A percentile compares a stretch with the other conserved stretches of the same genome.
These are phyloP conservation scores for Andricus curvator DNA, from an alignment of 2,888 invertebrate genomes.

Conservation along the genomic window DNA sequence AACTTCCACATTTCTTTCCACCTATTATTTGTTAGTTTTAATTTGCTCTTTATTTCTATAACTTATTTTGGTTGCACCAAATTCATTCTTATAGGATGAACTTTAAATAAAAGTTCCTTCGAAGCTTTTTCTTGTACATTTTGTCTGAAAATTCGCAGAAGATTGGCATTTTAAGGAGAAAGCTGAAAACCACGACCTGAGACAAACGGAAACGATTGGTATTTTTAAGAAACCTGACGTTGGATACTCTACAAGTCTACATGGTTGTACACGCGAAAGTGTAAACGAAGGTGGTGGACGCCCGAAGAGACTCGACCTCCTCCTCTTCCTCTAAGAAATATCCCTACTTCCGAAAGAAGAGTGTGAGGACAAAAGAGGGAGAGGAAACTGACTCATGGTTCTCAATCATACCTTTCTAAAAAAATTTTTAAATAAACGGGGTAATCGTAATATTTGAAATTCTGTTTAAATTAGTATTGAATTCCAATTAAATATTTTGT, in stretches of 20 bases:
- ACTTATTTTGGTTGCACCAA: background rate
- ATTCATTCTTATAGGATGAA: background rate
- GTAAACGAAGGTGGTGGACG: conserved; percentile 69
- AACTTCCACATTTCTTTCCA: too few relatives aligned
- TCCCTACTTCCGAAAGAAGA: conserved; percentile 49
- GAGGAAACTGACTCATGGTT: conserved; percentile 62
- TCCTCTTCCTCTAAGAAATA: conserved; percentile 50
- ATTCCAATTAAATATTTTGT: too few relatives aligned
- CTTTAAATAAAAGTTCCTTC: background rate
- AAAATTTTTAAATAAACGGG: background rate
- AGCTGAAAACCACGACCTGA: conserved; percentile 65
- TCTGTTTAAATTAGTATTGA: too few relatives aligned
- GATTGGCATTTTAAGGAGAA: conserved; percentile 4
- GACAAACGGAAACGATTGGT: conserved; percentile 66
- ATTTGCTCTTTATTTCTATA: background rate
- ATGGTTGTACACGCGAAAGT: conserved; percentile 63
- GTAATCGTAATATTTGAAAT: too few relatives aligned
- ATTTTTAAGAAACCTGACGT: conserved; percentile 56
- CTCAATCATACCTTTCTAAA: conserved; percentile 56
- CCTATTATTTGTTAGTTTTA: too few relatives aligned
- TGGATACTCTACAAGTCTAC: conserved; percentile 42
- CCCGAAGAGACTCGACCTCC: conserved; percentile 58
- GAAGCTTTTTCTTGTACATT: background rate
- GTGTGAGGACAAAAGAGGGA: conserved; percentile 59
- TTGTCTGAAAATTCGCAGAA: background rate